These are phyloP conservation scores for Sparidentex hasta DNA, from an alignment of 2,797 vertebrate genomes.

Conservation along the genomic window DNA sequence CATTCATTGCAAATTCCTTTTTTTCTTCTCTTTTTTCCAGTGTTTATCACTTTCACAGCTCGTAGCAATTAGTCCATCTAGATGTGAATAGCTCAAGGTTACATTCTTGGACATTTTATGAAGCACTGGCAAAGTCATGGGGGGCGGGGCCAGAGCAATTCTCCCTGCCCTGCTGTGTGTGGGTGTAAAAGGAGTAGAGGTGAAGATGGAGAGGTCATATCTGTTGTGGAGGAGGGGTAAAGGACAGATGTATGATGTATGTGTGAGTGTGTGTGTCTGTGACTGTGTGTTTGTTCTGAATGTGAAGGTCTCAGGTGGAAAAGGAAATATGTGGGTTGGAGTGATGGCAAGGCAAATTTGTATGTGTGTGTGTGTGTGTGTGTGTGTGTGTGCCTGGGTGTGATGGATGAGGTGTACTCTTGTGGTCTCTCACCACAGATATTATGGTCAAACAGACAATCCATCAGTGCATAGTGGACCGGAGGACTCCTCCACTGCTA, in stretches of 20 bases:
- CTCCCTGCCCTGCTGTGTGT: conserved; percentile 70
- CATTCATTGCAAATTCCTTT: conserved; percentile 27
- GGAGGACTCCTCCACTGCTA: conserved; percentile 72
- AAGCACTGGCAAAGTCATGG: conserved; percentile 49
- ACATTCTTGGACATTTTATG: conserved; percentile 53
- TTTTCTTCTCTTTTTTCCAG: conserved; percentile 23
- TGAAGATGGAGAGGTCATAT: conserved; percentile 73
- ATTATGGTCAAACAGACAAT: conserved; percentile 81
- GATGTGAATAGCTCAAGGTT: conserved; percentile 70
- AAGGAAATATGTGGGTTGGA: conserved; percentile 71
- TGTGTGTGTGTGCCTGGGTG: conserved; percentile 36
- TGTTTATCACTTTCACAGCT: conserved; percentile 13
- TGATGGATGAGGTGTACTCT: conserved; percentile 83
- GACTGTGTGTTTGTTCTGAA: conserved; percentile 40
- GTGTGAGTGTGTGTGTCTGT: background rate
- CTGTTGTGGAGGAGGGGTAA: conserved; percentile 75
- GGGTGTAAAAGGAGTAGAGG: conserved; percentile 71
- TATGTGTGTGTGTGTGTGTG: conserved; percentile 18
- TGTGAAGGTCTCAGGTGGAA: conserved; percentile 80
- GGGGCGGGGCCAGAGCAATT: conserved; percentile 30
- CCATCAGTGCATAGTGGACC: conserved; percentile 75
- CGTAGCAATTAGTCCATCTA: conserved; percentile 39
- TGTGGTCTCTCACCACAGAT: conserved; percentile 79
- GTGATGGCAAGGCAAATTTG: conserved; percentile 60
- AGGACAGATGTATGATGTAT: conserved; percentile 64